Conservation (phyloP, 2,797 vertebrate genomes). For the Sorex maritimensis region DNA sequence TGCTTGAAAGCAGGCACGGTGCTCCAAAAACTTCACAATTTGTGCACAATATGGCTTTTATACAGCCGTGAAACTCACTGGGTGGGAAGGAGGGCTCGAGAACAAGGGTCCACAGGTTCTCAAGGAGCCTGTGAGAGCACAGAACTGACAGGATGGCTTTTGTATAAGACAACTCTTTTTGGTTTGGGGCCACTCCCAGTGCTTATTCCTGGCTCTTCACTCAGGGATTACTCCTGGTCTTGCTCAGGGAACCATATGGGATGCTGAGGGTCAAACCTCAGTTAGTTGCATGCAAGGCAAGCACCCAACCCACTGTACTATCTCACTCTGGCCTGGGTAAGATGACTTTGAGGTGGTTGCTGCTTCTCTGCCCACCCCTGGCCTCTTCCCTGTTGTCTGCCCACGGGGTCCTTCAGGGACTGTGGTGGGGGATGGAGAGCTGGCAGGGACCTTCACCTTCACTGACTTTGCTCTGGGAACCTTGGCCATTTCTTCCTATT, state of each 20-base stretch:
- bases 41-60: constrained; percentile 92
- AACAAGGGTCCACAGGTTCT: constrained; percentile 90
- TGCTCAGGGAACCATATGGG: no score
- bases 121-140: constrained; percentile 83
- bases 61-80: constrained; percentile 91
- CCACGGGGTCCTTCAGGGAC: neutral
- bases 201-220: no score
- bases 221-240: no score
- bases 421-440: neutral
- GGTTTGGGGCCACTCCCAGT: no score
- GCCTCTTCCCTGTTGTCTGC: constrained; percentile 37
- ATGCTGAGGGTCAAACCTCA: no score
- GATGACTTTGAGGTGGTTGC: constrained; percentile 87
- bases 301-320: no score
- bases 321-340: constrained; percentile 70
- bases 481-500: neutral
- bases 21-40: constrained; percentile 90
- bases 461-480: neutral
- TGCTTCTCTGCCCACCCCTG: constrained; percentile 22
- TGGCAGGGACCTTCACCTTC: neutral
- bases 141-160: constrained; percentile 42
- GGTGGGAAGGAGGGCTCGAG: constrained; percentile 87
- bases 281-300: no score
- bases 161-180: no score
- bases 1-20: constrained; percentile 88